Base-by-base conservation (phyloP, 2,888 invertebrate species). In the Laspeyria flexula region DNA sequence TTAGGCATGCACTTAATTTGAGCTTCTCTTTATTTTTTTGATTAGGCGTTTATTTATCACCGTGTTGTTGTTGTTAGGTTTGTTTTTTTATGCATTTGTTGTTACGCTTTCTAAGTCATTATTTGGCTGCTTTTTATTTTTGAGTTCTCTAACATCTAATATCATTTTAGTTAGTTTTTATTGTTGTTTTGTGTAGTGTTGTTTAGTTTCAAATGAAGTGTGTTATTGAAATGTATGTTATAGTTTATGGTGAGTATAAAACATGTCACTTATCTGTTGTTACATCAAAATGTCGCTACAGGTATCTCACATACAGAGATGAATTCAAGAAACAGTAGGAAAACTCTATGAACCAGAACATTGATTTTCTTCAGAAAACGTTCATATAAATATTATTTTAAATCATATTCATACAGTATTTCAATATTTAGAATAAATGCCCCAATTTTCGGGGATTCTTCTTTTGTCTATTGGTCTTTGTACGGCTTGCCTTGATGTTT, bases 1-100 rank as follows among this genome's bases (percentile, higher is more conserved):
- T 25, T 25, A 12, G 38, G 63, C 65, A 56, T 68, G 55, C 43
- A 27, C 34, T 38, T 59, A 59, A 37, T 48, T 60, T 43, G 6
- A 25, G 25, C 9, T 25, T 25, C 25, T 27, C 15, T 25, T 37
- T 6, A 2, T 16, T 21, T 27, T 31, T 18, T 43, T 38, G 9
- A 25, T 1, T 42, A 21, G 33, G 7, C 13, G 12, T 34, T 11
- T 44, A 12, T 21, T 30, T 30, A 3, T 33, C 1, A 18, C 42
- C n/a, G 25, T 3, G 11, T 39, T 25, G 11, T 37, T 12, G 13
- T 25, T 46, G 47, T 23, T 5, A 45, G 30, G 3, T n/a, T 40
- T 40, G 38, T 43, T 50, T 41, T 55, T 30, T 55, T 42, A 15
- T 43, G 40, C 47, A 5, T 3, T 45, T 35, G 37, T 46, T 55